These are phyloP conservation scores for Hirudinaria manillensis DNA, from an alignment of 2,888 invertebrate species.

Conservation along the genomic window DNA sequence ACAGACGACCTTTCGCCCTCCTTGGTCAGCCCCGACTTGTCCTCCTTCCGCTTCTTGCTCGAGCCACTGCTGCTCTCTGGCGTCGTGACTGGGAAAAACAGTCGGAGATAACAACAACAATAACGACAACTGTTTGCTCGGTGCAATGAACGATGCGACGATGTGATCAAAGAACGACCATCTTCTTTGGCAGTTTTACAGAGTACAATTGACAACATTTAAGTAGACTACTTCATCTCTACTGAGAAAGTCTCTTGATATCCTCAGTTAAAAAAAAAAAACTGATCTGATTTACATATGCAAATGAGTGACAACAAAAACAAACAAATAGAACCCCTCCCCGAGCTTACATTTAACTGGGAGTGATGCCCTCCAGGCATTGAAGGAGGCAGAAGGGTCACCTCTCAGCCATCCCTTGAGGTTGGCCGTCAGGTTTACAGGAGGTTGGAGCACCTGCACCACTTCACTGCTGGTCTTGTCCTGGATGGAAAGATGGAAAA, in stretches of 20 bases:
- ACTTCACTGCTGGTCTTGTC: background rate
- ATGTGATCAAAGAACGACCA: background rate
- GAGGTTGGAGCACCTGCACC: background rate
- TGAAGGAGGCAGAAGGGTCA: conserved; percentile 65
- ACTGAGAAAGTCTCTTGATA: background rate
- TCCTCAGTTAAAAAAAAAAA: background rate
- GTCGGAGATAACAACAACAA: background rate
- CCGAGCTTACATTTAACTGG: conserved; percentile 48
- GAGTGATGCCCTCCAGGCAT: conserved; percentile 67
- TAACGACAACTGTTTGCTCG: background rate
- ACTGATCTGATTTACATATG: background rate
- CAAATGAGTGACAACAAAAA: background rate
- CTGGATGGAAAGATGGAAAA: background rate
- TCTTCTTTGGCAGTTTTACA: background rate
- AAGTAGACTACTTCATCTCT: background rate
- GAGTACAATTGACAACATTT: background rate
- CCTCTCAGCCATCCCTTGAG: conserved; percentile 69
- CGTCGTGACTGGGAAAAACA: background rate
- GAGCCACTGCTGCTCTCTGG: conserved; percentile 38
- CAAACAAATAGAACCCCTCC: background rate
- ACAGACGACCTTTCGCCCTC: conserved; percentile 35
- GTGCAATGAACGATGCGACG: background rate
- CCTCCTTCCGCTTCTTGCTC: conserved; percentile 41
- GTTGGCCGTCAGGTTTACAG: conserved; percentile 65
- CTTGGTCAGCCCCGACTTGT: conserved; percentile 35